Base-by-base conservation (phyloP, 2,113 vertebrate species). In the Lonchura striata region DNA sequence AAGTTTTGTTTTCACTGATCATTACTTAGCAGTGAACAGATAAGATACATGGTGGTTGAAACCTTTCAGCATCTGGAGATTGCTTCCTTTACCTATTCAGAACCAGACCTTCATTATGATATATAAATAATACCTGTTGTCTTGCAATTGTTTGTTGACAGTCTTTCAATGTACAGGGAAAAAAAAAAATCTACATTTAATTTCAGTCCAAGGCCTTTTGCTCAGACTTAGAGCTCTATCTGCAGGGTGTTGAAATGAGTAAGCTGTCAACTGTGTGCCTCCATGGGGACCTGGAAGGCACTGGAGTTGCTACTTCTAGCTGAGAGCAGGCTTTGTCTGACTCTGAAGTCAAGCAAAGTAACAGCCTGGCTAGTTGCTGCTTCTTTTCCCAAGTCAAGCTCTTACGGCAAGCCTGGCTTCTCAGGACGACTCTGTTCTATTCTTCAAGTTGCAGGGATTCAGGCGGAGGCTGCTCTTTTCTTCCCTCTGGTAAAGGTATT, bases 181-280 rank as follows among this genome's bases (percentile, higher is more conserved):
- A 11, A 7, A 56, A 46, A 37, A 76, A 31, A 19, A 22, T 15
- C 8, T 75, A 0, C 1, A 1, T 74, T 76, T 25, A 2, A 1
- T 25, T 77, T 77, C 33, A 66, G 8, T 83, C 37, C 13, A 41
- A 20, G 39, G 8, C 30, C 6, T 31, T 69, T 56, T 44, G 9
- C 9, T 89, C 39, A 64, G 0, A 50, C 7, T 66, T 84, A 42
- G 8, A 53, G 30, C 9, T 50, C 9, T 11, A 4, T 65, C 37
- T 50, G 49, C 44, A 60, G 49, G 52, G 16, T 89, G 52, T 78
- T 86, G 56, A 74, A 70, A 31, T 14, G 27, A 35, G 19, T 69
- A 37, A 78, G 23, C 35, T 84, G 56, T 10, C 17, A 65, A 65
- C 15, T 8, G 1, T 12, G 24, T 61, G 25, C 39, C 25, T 83